Evolutionary conservation across 2,113 vertebrate species (phyloP).

Genomic region (Isurus oxyrinchus): DNA sequence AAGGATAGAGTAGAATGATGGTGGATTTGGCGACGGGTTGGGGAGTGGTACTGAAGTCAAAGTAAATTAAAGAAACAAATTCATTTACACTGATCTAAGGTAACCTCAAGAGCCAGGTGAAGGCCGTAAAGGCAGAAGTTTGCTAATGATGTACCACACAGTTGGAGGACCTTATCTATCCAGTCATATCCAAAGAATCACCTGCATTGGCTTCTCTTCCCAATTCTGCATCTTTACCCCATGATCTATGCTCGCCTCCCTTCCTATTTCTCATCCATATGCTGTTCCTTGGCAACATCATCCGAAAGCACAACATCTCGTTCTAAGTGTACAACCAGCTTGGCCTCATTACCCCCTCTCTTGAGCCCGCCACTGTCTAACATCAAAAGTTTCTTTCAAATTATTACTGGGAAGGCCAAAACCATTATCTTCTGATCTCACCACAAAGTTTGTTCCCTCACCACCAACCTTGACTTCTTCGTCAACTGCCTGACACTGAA

Average conservation of each 20-base stretch:
- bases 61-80: not conserved
- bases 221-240: not conserved
- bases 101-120: not conserved
- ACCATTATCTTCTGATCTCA: too few species aligned
- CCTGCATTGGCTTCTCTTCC: not conserved
- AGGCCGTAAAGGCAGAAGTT: not conserved
- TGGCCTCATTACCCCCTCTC: not conserved
- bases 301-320: not conserved
- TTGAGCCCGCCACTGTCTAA: not conserved
- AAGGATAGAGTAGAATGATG: not conserved
- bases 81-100: not conserved
- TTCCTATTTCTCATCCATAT: not conserved
- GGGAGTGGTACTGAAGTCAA: too few species aligned
- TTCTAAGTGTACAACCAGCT: not conserved
- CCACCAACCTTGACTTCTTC: too few species aligned
- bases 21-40: too few species aligned
- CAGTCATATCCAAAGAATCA: not conserved
- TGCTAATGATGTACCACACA: not conserved
- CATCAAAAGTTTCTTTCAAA: too few species aligned
- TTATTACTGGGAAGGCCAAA: too few species aligned
- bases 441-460: too few species aligned
- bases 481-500: too few species aligned
- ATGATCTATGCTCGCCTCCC: not conserved
- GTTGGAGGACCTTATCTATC: not conserved
- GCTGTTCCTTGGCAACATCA: not conserved